phyloP scores from a whole-genome alignment of 2,888 invertebrate species.

The Nycteola revayana region DNA sequence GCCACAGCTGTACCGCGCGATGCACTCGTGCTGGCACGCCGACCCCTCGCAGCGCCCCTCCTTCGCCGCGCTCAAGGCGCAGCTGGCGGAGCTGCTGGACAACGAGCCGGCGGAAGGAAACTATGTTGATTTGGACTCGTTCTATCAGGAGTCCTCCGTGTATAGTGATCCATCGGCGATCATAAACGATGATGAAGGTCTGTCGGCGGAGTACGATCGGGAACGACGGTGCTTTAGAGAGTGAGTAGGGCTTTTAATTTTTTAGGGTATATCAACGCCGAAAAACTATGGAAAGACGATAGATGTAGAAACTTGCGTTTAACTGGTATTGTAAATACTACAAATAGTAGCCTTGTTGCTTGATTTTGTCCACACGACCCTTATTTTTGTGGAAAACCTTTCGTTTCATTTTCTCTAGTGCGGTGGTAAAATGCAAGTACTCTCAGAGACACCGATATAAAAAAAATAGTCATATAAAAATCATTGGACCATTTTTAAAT shows the following conservation, averaged over 20 bases:
- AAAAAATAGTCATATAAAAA: too few species aligned
- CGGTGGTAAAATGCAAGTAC: too few species aligned
- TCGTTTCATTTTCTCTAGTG: too few species aligned
- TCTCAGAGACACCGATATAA: too few species aligned
- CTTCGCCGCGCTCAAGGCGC: conserved; percentile 83
- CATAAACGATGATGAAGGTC: conserved; percentile 73
- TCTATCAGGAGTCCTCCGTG: conserved; percentile 84
- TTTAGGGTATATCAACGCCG: neutral
- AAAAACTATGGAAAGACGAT: neutral
- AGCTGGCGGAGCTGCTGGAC: conserved; percentile 83
- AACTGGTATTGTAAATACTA: too few species aligned
- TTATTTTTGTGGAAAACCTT: too few species aligned
- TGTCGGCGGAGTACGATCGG: conserved; percentile 73
- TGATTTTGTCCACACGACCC: too few species aligned
- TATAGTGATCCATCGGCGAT: conserved; percentile 79
- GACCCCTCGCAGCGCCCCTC: conserved; percentile 88
- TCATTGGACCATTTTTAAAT: too few species aligned
- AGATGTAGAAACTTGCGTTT: too few species aligned
- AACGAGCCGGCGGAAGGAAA: conserved; percentile 84
- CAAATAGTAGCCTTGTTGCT: too few species aligned
- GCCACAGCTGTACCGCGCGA: conserved; percentile 77
- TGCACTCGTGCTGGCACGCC: conserved; percentile 83
- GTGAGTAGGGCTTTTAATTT: conserved; percentile 60
- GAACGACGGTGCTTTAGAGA: conserved; percentile 72
- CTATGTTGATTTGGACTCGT: conserved; percentile 86